Conservation (phyloP, 2,888 invertebrate genomes). For the Odontothrips loti region DNA sequence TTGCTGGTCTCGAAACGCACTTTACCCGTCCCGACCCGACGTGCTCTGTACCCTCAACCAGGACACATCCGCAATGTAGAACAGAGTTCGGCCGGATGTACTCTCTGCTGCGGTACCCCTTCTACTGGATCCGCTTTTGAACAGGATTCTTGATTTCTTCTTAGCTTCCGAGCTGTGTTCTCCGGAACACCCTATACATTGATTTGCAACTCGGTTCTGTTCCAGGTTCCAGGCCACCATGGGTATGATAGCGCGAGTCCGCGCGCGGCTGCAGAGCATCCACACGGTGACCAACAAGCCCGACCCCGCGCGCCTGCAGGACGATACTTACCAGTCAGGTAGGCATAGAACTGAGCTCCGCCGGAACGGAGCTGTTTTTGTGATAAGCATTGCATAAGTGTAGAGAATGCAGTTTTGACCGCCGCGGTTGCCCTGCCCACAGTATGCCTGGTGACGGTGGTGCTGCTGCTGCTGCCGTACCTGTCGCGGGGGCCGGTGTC, state of each 20-base stretch:
- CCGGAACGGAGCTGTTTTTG: too few species aligned
- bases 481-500: slow-evolving; percentile 58
- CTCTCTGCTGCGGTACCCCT: too few species aligned
- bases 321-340: slow-evolving; percentile 34
- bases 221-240: slow-evolving; percentile 29
- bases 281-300: slow-evolving; percentile 34
- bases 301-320: slow-evolving; percentile 35
- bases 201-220: too few species aligned
- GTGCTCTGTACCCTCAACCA: too few species aligned
- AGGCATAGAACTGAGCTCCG: not conserved
- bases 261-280: slow-evolving; percentile 38
- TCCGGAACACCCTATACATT: too few species aligned
- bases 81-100: too few species aligned
- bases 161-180: too few species aligned
- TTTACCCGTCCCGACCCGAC: too few species aligned
- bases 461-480: slow-evolving; percentile 61
- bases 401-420: not conserved
- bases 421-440: slow-evolving; percentile 38
- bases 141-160: too few species aligned
- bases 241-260: slow-evolving; percentile 40
- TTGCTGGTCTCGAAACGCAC: not conserved
- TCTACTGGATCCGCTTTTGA: too few species aligned
- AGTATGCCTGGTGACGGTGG: slow-evolving; percentile 64
- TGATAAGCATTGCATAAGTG: too few species aligned
- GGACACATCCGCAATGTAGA: too few species aligned